A percentile compares a stretch with the other conserved stretches of the same genome.
Conservation (phyloP, 2,113 vertebrate genomes). For the Boulengeromyrus knoepffleri region DNA sequence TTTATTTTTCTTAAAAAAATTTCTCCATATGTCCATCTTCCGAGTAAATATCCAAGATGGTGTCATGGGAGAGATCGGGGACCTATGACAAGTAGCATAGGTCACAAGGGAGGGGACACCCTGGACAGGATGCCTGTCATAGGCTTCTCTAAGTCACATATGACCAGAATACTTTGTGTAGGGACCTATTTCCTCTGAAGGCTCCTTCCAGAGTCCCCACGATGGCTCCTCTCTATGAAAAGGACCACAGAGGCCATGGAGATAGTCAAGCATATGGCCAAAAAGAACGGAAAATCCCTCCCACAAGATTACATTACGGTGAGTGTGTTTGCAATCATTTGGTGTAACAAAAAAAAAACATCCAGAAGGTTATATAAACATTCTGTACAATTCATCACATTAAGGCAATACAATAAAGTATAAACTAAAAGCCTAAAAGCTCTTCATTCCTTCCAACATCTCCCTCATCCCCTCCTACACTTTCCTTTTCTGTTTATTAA, state of each 20-base stretch:
- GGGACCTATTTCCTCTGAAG: constrained; percentile 17
- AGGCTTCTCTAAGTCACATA: background rate
- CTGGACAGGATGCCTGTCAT: background rate
- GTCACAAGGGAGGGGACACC: background rate
- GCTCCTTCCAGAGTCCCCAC: constrained; percentile 41
- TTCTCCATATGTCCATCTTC: background rate
- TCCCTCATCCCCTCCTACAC: background rate
- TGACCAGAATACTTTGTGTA: background rate
- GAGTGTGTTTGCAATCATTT: background rate
- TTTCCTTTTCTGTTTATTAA: background rate
- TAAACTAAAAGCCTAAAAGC: background rate
- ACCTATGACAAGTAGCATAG: background rate
- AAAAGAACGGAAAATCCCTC: constrained; percentile 29
- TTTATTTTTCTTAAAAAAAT: background rate
- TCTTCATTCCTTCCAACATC: background rate
- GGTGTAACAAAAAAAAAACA: no score
- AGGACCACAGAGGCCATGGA: constrained; percentile 32
- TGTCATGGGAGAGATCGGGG: background rate
- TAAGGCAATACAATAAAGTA: background rate
- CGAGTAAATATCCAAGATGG: background rate
- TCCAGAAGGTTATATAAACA: background rate
- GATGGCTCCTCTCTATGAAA: constrained; percentile 36
- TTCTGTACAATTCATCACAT: background rate
- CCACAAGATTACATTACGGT: constrained; percentile 31
- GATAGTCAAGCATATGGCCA: constrained; percentile 29